These are phyloP conservation scores for Macrotis lagotis DNA, from an alignment of 2,113 vertebrate species.

Conservation along the genomic window DNA sequence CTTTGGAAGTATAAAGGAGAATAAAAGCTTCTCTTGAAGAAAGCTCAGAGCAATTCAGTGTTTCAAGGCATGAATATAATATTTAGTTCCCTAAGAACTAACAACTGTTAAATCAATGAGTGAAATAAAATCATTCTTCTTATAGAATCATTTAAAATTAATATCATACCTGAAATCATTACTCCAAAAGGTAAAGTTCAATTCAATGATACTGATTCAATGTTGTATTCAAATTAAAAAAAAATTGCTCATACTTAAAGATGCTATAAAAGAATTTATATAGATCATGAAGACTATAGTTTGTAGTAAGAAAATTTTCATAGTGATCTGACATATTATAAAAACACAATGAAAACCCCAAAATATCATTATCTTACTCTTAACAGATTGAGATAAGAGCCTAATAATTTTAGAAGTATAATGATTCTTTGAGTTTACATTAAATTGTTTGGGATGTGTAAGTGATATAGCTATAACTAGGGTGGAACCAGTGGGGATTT, in stretches of 20 bases:
- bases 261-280: background rate
- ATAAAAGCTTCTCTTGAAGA: conserved; percentile 12
- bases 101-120: conserved; percentile 8
- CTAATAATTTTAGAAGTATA: background rate
- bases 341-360: background rate
- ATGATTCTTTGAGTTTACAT: background rate
- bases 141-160: background rate
- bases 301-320: background rate
- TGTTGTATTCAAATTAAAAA: background rate
- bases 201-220: background rate
- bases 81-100: conserved; percentile 12
- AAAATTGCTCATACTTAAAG: background rate
- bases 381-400: background rate
- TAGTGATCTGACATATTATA: background rate
- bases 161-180: background rate
- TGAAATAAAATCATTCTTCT: background rate
- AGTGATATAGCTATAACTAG: background rate
- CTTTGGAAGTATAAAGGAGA: background rate
- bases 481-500: background rate
- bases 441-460: background rate
- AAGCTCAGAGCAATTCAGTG: conserved; percentile 26
- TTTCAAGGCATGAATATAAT: conserved; percentile 18
- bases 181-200: background rate
- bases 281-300: background rate
- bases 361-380: background rate